Base-by-base conservation (phyloP, 2,888 invertebrate species). In the Meteorus cinctellus region DNA sequence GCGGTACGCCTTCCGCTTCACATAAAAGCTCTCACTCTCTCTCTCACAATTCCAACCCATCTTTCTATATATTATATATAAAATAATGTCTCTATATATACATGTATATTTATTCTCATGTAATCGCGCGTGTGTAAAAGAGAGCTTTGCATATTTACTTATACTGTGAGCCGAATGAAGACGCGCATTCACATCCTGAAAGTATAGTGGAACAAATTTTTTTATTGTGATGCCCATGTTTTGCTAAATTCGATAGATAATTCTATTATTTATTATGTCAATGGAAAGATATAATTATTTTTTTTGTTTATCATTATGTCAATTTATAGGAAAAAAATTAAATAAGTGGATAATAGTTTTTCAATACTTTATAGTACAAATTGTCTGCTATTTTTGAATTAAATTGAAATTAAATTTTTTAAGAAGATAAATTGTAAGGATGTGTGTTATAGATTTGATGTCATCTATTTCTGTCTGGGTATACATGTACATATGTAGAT, bases 71-170 rank as follows among this genome's bases (percentile, higher is more conserved):
- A n/a, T 24, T 29, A 48, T 74, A n/a, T 67, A 41, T 41, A 34
- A 31, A 41, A 72, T 67, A 41, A 14, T 66, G 6, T 36, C 36
- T 29, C 16, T 59, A 36, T 51, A 16, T 31, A 45, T 73, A 78
- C 75, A 77, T 24, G 3, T 27, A 45, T 27, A n/a, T 10, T 4
- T 36, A 41, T 45, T 45, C 27, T 8, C 41, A 36, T 75, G 71
- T 76, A 76, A 76, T 76, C 72, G 60, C 48, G 27, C 55, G 59
- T 31, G 71, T 59, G 75, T 71, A 71, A 75, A 75, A 75, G 71
- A 75, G 62, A 68, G 76, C 72, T 72, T 76, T 72, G 62, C 72
- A 76, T 76, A 76, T 72, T 76, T 72, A 63, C 68, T 59, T 19
- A 27, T 34, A n/a, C 62, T 4, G 41, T 29, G 45, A 41, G 29